Evolutionary conservation across 2,888 invertebrate species (phyloP).

Genomic region (Drosophila buzzatii): DNA sequence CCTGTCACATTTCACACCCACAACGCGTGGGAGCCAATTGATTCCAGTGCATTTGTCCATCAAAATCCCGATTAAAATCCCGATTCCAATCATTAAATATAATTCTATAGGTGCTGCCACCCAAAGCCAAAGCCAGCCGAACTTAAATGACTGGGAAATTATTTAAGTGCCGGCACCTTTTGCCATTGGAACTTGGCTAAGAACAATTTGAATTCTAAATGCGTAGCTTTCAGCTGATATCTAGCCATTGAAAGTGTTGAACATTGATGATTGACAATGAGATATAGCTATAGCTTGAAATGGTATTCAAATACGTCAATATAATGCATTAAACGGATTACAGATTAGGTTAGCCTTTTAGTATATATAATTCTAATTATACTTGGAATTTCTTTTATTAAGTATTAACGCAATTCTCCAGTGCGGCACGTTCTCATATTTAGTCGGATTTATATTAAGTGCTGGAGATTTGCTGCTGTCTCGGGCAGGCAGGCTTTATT

Average conservation of each 20-base stretch:
- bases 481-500: neutral
- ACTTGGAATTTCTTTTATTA: neutral
- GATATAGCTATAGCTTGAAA: neutral
- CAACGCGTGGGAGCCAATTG: conserved; percentile 6
- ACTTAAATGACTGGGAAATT: conserved; percentile 48
- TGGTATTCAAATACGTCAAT: neutral
- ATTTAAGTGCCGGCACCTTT: conserved; percentile 36
- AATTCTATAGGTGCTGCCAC: conserved; percentile 1
- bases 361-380: too few relatives aligned
- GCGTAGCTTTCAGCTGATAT: conserved; percentile 14
- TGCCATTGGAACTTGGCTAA: conserved; percentile 5
- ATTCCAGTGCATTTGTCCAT: neutral
- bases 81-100: conserved; percentile 1
- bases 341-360: neutral
- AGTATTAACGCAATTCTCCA: neutral
- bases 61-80: conserved; percentile 15
- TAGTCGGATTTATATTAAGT: neutral
- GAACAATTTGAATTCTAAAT: conserved; percentile 56
- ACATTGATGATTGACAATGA: neutral
- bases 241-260: conserved; percentile 21
- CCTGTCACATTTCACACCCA: neutral
- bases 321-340: neutral
- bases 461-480: neutral
- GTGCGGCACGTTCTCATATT: neutral
- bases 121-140: neutral